Percentiles rank a stretch among this genome's conserved stretches.
Conservation (phyloP, 2,113 vertebrate genomes). For the Bagarius yarrelli region DNA sequence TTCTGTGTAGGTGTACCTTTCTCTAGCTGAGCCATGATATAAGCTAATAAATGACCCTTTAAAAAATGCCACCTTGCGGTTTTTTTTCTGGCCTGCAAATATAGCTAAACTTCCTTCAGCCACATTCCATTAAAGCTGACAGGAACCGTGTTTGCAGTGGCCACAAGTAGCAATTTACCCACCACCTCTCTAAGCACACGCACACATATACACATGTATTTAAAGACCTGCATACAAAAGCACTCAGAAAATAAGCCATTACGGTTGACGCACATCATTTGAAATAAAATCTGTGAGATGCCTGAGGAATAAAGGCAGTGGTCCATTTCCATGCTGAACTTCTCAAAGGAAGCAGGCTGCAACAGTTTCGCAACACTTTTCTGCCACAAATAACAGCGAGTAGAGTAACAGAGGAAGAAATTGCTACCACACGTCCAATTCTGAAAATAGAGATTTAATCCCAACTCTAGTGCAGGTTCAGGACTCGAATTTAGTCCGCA, state of each 20-base stretch:
- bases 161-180: constrained; percentile 21
- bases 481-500: constrained; percentile 37
- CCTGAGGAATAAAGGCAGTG: not conserved
- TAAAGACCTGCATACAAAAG: constrained; percentile 6
- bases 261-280: not conserved
- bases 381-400: not conserved
- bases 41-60: constrained; percentile 37
- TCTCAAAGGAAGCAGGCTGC: not conserved
- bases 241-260: not conserved
- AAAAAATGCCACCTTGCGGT: constrained; percentile 49
- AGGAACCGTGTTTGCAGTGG: constrained; percentile 22
- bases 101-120: constrained; percentile 36
- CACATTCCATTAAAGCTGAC: constrained; percentile 42
- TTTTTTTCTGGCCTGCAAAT: constrained; percentile 35
- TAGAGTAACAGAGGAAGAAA: not conserved
- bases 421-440: not conserved
- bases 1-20: not conserved
- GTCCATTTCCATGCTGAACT: not conserved
- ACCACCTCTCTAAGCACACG: constrained; percentile 20
- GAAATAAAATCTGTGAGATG: not conserved
- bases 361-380: not conserved
- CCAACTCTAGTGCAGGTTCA: constrained; percentile 20
- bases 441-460: constrained; percentile 29
- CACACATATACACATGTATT: not conserved
- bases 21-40: not conserved